Evolutionary conservation across 2,797 vertebrate genomes (phyloP).

Genomic region (Tolypeutes matacus): DNA sequence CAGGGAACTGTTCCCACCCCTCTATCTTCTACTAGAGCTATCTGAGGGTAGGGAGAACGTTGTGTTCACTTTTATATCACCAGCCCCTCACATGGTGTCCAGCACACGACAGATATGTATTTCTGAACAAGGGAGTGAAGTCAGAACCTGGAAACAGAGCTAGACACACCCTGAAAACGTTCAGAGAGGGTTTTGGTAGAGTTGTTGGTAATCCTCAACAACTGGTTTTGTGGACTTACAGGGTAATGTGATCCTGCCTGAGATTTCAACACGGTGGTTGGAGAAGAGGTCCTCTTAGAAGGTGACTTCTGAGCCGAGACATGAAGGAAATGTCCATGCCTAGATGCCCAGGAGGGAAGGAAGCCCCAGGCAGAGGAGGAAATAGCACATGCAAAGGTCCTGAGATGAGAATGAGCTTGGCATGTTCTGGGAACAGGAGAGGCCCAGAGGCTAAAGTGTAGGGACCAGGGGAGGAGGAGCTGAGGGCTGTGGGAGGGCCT

Average conservation of each 20-base stretch:
- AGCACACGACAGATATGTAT: background rate
- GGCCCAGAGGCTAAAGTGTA: background rate
- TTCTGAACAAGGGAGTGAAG: background rate
- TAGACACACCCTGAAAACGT: background rate
- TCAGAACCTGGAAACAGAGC: background rate
- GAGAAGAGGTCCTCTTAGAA: background rate
- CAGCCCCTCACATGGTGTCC: background rate
- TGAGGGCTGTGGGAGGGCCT: background rate
- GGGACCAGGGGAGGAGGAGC: background rate
- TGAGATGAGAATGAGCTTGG: background rate
- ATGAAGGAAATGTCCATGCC: background rate
- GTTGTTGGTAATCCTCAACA: background rate
- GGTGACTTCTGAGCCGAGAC: background rate
- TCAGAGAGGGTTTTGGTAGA: background rate
- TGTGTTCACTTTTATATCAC: background rate
- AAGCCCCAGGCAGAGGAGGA: too few relatives aligned
- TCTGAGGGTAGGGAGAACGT: background rate
- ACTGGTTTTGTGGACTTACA: background rate
- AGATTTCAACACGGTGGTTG: background rate
- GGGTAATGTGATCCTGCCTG: background rate
- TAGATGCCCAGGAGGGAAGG: background rate
- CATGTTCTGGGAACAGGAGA: background rate
- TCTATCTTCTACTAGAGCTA: background rate
- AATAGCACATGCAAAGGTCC: background rate
- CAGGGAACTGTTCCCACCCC: rapidly evolving